Conservation (phyloP, 2,113 vertebrate genomes). For the Macrotus californicus region DNA sequence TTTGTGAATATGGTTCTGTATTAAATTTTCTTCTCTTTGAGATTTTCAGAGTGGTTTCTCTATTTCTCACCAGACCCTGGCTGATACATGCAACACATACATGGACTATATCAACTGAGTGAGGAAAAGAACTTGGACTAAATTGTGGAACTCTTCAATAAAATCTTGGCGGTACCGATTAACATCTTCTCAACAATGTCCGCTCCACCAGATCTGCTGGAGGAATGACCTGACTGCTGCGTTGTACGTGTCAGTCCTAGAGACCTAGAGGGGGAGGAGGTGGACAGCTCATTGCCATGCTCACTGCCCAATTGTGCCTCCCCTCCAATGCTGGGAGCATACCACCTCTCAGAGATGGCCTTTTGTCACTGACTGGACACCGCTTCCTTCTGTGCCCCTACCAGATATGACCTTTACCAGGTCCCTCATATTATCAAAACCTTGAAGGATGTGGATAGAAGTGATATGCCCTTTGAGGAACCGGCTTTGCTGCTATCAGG, state of each 20-base stretch:
- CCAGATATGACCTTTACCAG: neutral
- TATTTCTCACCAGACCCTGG: neutral
- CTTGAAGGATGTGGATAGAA: neutral
- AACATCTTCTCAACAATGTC: neutral
- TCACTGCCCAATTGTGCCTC: neutral
- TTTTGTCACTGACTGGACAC: neutral
- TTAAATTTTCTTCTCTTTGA: neutral
- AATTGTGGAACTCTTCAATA: neutral
- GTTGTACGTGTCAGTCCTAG: neutral
- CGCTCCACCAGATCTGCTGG: no score
- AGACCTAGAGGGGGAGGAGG: neutral
- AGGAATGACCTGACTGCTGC: neutral
- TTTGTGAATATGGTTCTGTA: neutral
- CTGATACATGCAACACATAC: neutral
- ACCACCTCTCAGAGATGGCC: neutral
- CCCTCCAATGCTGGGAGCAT: neutral
- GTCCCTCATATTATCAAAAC: neutral
- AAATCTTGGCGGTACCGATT: neutral
- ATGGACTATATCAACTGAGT: neutral
- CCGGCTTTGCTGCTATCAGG: neutral
- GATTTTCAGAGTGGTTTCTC: neutral
- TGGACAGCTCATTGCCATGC: neutral
- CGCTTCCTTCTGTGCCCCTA: neutral
- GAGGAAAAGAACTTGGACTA: neutral
- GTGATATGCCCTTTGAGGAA: conserved; percentile 3